These are phyloP conservation scores for Papilio dardanus DNA, from an alignment of 1,140 invertebrate species.

Conservation along the genomic window DNA sequence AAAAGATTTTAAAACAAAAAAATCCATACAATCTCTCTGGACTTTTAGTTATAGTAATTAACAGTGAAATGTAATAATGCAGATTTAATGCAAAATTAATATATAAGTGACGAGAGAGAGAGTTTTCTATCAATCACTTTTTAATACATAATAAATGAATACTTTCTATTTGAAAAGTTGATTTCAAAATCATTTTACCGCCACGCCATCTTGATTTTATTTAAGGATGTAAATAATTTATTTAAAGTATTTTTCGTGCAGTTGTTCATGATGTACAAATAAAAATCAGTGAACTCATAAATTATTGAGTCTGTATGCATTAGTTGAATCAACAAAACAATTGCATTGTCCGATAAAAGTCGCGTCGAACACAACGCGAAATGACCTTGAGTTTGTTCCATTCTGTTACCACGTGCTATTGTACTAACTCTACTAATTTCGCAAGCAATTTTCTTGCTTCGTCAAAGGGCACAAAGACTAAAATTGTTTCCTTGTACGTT, in stretches of 20 bases:
- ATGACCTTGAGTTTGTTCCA: conserved; percentile 44
- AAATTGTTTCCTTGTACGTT: not conserved
- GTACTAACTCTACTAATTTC: conserved; percentile 24
- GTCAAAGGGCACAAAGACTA: not conserved
- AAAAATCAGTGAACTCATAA: not conserved
- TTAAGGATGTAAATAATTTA: not conserved
- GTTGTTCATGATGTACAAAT: not conserved
- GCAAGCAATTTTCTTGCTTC: conserved; percentile 33
- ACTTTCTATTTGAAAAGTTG: not conserved
- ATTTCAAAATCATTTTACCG: too few species aligned
- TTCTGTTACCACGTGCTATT: conserved; percentile 35
- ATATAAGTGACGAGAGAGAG: not conserved
- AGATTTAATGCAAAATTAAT: not conserved
- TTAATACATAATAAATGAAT: not conserved
- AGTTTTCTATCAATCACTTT: not conserved
- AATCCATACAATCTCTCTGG: not conserved
- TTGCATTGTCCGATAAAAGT: conserved; percentile 43
- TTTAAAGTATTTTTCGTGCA: conserved; percentile 5
- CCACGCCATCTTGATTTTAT: not conserved
- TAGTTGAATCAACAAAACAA: conserved; percentile 33
- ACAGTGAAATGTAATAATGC: not conserved
- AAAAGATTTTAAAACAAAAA: conserved; percentile 35
- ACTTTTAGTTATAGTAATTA: not conserved
- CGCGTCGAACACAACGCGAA: conserved; percentile 13
- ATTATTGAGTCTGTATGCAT: conserved; percentile 5